phyloP scores from a whole-genome alignment of 2,888 invertebrate genomes.

The Orthosia cruda region DNA sequence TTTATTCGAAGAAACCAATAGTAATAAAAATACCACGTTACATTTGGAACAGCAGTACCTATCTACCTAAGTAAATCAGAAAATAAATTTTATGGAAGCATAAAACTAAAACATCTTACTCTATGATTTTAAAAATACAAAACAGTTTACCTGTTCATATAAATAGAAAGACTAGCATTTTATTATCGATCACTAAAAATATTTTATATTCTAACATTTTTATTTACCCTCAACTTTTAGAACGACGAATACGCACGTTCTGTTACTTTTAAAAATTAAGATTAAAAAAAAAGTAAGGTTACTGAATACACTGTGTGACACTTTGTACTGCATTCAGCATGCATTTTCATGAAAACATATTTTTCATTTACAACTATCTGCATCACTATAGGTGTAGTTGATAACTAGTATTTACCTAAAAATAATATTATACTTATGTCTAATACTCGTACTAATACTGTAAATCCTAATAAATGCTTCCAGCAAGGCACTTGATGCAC shows the following conservation, averaged over 20 bases:
- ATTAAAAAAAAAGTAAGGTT: background rate
- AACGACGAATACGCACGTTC: background rate
- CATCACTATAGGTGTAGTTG: background rate
- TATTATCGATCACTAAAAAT: conserved; percentile 38
- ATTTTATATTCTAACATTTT: conserved; percentile 16
- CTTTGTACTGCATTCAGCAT: background rate
- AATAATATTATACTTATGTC: conserved; percentile 25
- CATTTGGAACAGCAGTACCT: conserved; percentile 31
- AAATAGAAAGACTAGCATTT: conserved; percentile 67
- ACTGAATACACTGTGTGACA: background rate
- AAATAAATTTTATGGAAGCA: conserved; percentile 55
- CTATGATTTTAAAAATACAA: conserved; percentile 44
- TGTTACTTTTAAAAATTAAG: background rate
- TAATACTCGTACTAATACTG: conserved; percentile 66
- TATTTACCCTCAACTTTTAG: conserved; percentile 9
- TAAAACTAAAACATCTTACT: conserved; percentile 59
- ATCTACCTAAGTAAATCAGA: conserved; percentile 23
- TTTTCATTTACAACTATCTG: background rate
- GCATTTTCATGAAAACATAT: background rate
- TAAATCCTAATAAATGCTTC: conserved; percentile 67
- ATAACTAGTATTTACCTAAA: background rate
- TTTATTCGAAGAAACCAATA: conserved; percentile 49
- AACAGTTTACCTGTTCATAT: conserved; percentile 45
- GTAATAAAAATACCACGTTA: conserved; percentile 45
- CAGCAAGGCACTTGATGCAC: conserved; percentile 53